These are phyloP conservation scores for Sceloporus tristichus DNA, from an alignment of 2,113 vertebrate species.

Conservation along the genomic window DNA sequence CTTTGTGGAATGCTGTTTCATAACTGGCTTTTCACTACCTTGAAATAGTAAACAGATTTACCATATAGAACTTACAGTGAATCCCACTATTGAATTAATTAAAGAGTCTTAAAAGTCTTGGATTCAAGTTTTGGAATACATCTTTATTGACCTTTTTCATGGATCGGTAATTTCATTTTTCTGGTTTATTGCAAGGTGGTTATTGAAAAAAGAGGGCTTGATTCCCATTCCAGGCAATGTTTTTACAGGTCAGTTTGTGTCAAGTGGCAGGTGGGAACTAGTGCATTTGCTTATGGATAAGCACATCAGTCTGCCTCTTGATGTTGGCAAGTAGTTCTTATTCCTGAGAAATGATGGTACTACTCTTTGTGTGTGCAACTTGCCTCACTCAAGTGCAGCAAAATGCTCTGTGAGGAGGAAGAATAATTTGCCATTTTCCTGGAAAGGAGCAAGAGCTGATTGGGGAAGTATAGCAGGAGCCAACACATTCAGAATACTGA, in stretches of 20 bases:
- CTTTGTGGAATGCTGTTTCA: background rate
- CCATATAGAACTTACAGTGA: background rate
- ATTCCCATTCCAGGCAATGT: background rate
- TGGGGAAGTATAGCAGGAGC: background rate
- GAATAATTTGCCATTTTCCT: background rate
- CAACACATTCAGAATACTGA: background rate
- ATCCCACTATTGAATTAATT: background rate
- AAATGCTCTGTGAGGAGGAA: background rate
- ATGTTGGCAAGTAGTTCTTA: background rate
- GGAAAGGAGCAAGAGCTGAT: background rate
- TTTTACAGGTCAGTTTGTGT: background rate
- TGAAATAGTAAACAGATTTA: constrained; percentile 6
- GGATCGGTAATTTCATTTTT: background rate
- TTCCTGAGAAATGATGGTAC: background rate
- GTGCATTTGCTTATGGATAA: background rate
- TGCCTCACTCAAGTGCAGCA: background rate
- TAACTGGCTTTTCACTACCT: background rate
- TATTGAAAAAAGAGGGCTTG: background rate
- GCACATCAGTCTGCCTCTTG: background rate
- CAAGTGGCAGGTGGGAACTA: background rate
- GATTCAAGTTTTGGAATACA: too few relatives aligned
- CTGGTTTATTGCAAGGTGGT: background rate
- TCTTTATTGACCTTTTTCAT: background rate
- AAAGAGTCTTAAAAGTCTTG: background rate
- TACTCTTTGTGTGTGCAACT: background rate